Conservation (phyloP, 2,797 vertebrate genomes). For the Pangasius sanitwongsei region DNA sequence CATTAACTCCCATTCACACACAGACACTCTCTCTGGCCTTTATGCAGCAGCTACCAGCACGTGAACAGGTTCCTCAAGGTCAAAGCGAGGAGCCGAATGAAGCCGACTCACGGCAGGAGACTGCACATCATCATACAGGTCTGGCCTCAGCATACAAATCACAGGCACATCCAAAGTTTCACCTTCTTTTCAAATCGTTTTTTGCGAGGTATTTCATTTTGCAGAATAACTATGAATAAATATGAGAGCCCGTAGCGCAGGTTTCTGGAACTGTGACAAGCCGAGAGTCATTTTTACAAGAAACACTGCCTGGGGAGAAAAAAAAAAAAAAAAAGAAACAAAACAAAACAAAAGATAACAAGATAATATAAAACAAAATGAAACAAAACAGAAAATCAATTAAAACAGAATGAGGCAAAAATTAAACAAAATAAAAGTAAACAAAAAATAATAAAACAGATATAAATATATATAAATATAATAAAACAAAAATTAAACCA, state of each 20-base stretch:
- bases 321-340: neutral
- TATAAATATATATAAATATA: too few species aligned
- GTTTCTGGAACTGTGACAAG: constrained; percentile 22
- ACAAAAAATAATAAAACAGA: neutral
- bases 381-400: neutral
- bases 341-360: neutral
- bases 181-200: constrained; percentile 24
- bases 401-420: neutral
- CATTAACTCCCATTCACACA: constrained; percentile 50
- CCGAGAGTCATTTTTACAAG: constrained; percentile 23
- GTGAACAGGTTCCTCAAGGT: constrained; percentile 54
- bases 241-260: constrained; percentile 14
- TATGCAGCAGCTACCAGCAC: constrained; percentile 16
- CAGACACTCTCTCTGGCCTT: constrained; percentile 17
- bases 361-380: neutral
- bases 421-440: neutral
- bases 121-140: constrained; percentile 37
- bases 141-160: constrained; percentile 47
- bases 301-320: neutral
- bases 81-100: constrained; percentile 36
- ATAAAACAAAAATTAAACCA: neutral
- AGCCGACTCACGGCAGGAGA: constrained; percentile 33
- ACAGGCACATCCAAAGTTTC: constrained; percentile 5
- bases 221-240: constrained; percentile 30
- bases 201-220: neutral